Percentiles rank a stretch among this genome's conserved stretches.
These are phyloP conservation scores for Lasioglossum vierecki DNA, from an alignment of 2,888 invertebrate genomes.

Conservation along the genomic window DNA sequence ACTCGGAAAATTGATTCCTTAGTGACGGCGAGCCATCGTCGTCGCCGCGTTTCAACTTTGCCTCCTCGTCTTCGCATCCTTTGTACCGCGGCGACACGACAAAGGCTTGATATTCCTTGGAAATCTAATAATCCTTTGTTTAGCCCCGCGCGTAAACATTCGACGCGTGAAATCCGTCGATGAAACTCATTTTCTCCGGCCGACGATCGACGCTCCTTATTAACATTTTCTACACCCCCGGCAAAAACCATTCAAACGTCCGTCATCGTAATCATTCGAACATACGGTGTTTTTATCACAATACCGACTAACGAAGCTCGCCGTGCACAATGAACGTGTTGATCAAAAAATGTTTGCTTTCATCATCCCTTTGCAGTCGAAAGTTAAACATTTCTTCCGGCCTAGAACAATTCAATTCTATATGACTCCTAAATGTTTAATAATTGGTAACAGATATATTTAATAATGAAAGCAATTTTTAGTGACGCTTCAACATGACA, in stretches of 20 bases:
- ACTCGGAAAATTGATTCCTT: constrained; percentile 72
- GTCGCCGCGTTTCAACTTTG: constrained; percentile 61
- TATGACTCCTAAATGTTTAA: too few relatives aligned
- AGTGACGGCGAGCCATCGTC: constrained; percentile 52
- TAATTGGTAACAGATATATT: too few relatives aligned
- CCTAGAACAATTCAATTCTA: too few relatives aligned
- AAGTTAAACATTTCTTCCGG: too few relatives aligned
- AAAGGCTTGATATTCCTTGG: constrained; percentile 26
- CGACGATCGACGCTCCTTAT: background rate
- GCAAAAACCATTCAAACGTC: background rate
- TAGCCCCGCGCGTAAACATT: background rate
- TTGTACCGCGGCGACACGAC: constrained; percentile 7
- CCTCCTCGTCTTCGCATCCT: constrained; percentile 28
- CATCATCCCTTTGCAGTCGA: background rate
- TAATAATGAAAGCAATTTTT: too few relatives aligned
- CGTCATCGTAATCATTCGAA: background rate
- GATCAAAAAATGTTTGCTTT: background rate
- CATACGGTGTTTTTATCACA: background rate
- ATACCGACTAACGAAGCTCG: background rate
- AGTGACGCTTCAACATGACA: too few relatives aligned
- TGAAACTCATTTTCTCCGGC: background rate
- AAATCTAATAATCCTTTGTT: constrained; percentile 25
- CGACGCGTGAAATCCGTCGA: constrained; percentile 1
- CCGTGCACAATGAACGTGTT: background rate
- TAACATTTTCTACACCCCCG: background rate